Evolutionary conservation across 2,888 invertebrate genomes (phyloP), one percentile per base, ranked within the genome.

Genomic region (Orgyia antiqua): DNA sequence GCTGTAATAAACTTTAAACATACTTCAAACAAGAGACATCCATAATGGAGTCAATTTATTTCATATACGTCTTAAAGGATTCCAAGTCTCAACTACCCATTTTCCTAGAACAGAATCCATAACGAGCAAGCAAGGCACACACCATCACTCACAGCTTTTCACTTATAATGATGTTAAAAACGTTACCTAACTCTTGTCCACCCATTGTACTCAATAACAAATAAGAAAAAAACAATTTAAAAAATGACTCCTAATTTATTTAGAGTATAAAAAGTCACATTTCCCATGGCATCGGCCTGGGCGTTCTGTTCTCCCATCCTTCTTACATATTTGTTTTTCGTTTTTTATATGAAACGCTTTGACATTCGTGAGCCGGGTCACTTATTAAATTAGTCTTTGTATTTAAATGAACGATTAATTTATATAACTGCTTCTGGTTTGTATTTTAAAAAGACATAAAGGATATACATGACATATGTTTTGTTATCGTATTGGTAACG

Each of bases 311-410:
- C 42, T 55, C 52, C 78, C 76, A 75, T 82, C 72, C 68, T 73
- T 77, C 75, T 76, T 78, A 36, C 24, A 70, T 66, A 60, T 57
- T 71, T 69, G 67, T 68, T 67, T 68, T 63, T 71, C 60, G 64
- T 77, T 79, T 80, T 78, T 80, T 76, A 68, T 72, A 71, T 71
- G 65, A 68, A 74, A 55, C 58, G 65, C 72, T 80, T 80, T 82
- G 83, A 86, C 83, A 82, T 86, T 80, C 71, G 58, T 70, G 54
- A 78, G 77, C 70, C 68, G 73, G 78, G 72, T 74, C 80, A 82
- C 80, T 83, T 84, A 83, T 84, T 86, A 84, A 84, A 84, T 84
- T 83, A 84, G 79, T 74, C 77, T 83, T 86, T 84, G 82, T 86
- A 83, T 84, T 84, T 80, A 82, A 83, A 84, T 82, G 67, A 67